Evolutionary conservation across 2,797 vertebrate genomes (phyloP).

Genomic region (Lycodopsis pacificus): DNA sequence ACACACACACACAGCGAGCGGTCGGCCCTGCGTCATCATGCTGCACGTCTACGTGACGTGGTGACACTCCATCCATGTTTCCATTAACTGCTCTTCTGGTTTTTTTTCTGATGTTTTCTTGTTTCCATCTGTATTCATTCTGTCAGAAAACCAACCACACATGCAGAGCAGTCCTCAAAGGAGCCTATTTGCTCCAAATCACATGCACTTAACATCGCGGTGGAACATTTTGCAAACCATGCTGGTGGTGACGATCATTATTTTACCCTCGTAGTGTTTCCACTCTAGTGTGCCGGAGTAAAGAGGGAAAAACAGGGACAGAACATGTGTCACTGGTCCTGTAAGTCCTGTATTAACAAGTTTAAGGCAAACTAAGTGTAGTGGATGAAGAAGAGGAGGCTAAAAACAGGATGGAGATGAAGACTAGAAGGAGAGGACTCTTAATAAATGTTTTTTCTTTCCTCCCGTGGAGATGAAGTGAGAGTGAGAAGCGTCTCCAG

Average conservation of each 20-base stretch:
- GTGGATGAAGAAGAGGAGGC: neutral
- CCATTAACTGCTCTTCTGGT: conserved; percentile 6
- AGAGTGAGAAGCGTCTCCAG: conserved; percentile 35
- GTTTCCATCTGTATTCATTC: neutral
- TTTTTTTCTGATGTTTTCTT: neutral
- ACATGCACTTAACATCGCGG: neutral
- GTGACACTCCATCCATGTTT: conserved; percentile 22
- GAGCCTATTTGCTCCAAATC: conserved; percentile 12
- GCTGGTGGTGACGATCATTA: neutral
- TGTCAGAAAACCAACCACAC: conserved; percentile 7
- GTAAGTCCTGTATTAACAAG: neutral
- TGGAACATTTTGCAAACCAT: neutral
- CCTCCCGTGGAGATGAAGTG: conserved; percentile 33
- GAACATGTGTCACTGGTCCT: neutral
- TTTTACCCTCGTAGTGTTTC: neutral
- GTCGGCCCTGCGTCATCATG: conserved; percentile 45
- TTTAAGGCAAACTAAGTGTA: neutral
- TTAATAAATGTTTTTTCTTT: conserved; percentile 12
- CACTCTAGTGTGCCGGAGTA: neutral
- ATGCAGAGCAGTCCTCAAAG: neutral
- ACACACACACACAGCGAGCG: neutral
- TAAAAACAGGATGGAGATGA: neutral
- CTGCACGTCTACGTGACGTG: conserved; percentile 37
- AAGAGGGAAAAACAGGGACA: neutral
- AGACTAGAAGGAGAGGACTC: conserved; percentile 13